Evolutionary conservation across 2,888 invertebrate species (phyloP).

Genomic region (Dicyrtoma fusca): DNA sequence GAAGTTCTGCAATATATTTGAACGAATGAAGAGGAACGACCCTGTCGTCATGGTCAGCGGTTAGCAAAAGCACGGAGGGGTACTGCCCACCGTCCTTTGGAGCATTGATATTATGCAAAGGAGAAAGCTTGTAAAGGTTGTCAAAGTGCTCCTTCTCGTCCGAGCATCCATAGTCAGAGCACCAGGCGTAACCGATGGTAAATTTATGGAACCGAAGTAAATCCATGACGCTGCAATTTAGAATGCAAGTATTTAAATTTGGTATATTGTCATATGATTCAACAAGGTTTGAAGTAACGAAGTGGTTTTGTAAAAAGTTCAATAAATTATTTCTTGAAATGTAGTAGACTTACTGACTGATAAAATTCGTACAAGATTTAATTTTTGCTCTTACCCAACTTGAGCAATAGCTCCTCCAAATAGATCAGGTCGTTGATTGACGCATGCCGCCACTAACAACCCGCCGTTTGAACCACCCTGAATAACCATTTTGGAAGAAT

Average conservation of each 20-base stretch:
- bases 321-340: no score
- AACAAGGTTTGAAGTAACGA: no score
- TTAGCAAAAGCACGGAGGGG: constrained; percentile 86
- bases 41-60: constrained; percentile 98
- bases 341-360: neutral
- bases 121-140: constrained; percentile 84
- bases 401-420: constrained; percentile 91
- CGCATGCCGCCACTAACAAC: constrained; percentile 88
- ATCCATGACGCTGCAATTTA: constrained; percentile 85
- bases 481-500: constrained; percentile 73
- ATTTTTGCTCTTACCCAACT: constrained; percentile 80
- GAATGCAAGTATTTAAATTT: neutral
- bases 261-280: neutral
- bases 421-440: constrained; percentile 92
- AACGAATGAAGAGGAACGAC: constrained; percentile 97
- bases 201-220: constrained; percentile 98
- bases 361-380: neutral
- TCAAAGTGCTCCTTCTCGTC: constrained; percentile 84
- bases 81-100: constrained; percentile 71
- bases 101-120: constrained; percentile 83
- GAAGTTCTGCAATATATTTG: constrained; percentile 90
- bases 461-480: constrained; percentile 98
- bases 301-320: no score
- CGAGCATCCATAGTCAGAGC: constrained; percentile 91
- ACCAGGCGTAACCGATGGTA: constrained; percentile 97